Conservation (phyloP, 1,140 invertebrate species). For the Philopotamus ludificatus region DNA sequence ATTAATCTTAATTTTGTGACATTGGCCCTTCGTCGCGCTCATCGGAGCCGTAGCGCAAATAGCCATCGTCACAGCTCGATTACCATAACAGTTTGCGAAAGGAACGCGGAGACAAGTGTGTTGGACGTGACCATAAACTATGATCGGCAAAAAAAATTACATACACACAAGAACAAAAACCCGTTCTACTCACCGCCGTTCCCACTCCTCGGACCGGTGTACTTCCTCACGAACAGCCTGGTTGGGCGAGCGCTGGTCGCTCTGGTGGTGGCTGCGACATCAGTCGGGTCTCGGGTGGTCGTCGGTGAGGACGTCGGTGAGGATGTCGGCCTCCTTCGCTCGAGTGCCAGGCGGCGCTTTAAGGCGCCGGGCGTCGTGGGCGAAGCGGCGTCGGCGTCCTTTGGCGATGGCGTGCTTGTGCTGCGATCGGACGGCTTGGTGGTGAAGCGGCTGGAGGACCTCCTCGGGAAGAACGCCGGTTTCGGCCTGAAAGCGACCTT, state of each 20-base stretch:
- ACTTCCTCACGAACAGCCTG: conserved; percentile 40
- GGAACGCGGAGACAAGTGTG: conserved; percentile 29
- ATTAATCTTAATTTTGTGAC: no score
- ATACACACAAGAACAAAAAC: conserved; percentile 26
- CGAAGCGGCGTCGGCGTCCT: neutral
- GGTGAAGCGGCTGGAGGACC: conserved; percentile 20
- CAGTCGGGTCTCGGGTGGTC: neutral
- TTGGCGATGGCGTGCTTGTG: conserved; percentile 18
- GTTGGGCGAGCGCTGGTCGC: conserved; percentile 13
- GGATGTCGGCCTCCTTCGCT: conserved; percentile 21
- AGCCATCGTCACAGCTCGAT: conserved; percentile 7
- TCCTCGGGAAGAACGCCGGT: conserved; percentile 33
- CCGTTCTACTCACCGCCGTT: conserved; percentile 23
- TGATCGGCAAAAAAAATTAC: conserved; percentile 9
- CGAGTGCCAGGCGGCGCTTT: conserved; percentile 16
- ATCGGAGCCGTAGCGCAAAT: no score
- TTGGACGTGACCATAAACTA: conserved; percentile 34
- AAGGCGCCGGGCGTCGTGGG: conserved; percentile 26
- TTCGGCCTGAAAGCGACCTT: conserved; percentile 9
- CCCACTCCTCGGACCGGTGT: conserved; percentile 27
- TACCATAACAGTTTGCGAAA: conserved; percentile 13
- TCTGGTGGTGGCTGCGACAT: conserved; percentile 25
- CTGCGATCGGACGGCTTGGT: neutral
- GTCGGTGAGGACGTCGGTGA: conserved; percentile 7
- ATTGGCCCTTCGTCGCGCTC: no score